Percentiles rank a stretch among this genome's conserved stretches.
phyloP scores from a whole-genome alignment of 2,888 invertebrate genomes.

The Pediacus dermestoides region DNA sequence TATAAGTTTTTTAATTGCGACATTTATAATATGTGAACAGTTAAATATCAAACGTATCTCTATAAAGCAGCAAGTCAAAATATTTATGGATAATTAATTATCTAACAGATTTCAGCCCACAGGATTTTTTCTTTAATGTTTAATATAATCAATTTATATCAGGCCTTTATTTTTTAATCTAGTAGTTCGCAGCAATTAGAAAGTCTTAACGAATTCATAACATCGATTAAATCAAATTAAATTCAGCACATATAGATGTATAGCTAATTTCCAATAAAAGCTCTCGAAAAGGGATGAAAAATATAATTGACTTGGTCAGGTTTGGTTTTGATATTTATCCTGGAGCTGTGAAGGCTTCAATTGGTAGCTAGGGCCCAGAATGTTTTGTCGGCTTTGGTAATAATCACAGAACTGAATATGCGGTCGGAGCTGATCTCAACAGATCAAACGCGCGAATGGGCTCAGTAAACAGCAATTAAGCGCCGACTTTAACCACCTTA shows the following conservation, averaged over 20 bases:
- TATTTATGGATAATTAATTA: too few species aligned
- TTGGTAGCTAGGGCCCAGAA: constrained; percentile 47
- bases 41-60: too few species aligned
- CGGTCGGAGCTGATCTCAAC: constrained; percentile 45
- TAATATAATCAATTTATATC: too few species aligned
- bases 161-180: too few species aligned
- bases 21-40: too few species aligned
- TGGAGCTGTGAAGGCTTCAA: constrained; percentile 42
- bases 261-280: too few species aligned
- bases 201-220: too few species aligned
- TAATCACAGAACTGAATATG: constrained; percentile 48
- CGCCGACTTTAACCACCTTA: constrained; percentile 50
- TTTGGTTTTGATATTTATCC: constrained; percentile 46
- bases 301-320: constrained; percentile 45
- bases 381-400: constrained; percentile 46
- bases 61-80: too few species aligned
- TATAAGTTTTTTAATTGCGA: too few species aligned
- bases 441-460: constrained; percentile 51
- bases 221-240: constrained; percentile 1
- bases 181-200: too few species aligned
- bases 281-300: constrained; percentile 23
- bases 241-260: not conserved
- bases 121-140: too few species aligned
- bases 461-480: constrained; percentile 51
- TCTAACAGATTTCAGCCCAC: too few species aligned